These are phyloP conservation scores for Eciton burchellii DNA, from an alignment of 1,140 invertebrate genomes.

Conservation along the genomic window DNA sequence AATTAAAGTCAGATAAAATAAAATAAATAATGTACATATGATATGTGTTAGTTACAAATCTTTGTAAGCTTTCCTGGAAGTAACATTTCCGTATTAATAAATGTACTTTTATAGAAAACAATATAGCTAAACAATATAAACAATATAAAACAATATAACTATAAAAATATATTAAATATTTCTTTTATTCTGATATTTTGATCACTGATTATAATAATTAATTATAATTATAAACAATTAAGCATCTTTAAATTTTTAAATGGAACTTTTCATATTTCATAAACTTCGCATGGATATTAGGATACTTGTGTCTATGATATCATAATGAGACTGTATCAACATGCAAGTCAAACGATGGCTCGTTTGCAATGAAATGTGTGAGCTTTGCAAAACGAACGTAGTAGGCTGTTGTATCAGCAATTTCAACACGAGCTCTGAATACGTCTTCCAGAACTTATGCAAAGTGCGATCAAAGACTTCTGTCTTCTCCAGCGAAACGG, in stretches of 20 bases:
- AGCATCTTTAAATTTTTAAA: not conserved
- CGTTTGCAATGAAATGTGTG: slow-evolving; percentile 73
- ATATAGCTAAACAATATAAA: too few species aligned
- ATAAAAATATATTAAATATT: slow-evolving; percentile 17
- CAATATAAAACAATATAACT: too few species aligned
- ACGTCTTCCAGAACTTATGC: slow-evolving; percentile 62
- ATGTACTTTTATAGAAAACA: too few species aligned
- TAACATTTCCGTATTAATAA: too few species aligned
- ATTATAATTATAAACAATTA: not conserved
- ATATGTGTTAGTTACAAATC: too few species aligned
- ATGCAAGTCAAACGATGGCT: slow-evolving; percentile 58
- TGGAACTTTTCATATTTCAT: slow-evolving; percentile 2
- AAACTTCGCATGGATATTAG: not conserved
- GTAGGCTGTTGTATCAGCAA: slow-evolving; percentile 76
- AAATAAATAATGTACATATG: too few species aligned
- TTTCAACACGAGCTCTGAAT: slow-evolving; percentile 67
- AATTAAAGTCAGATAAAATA: too few species aligned
- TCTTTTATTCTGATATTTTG: not conserved
- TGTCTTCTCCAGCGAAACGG: slow-evolving; percentile 56
- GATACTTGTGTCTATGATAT: not conserved
- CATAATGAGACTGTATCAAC: slow-evolving; percentile 34
- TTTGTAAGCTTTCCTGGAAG: too few species aligned
- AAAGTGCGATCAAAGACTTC: slow-evolving; percentile 59
- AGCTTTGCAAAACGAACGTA: slow-evolving; percentile 75
- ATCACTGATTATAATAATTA: not conserved